A percentile compares a stretch with the other conserved stretches of the same genome.
These are phyloP conservation scores for Cryptoprocta ferox DNA, from an alignment of 2,797 vertebrate genomes.

Conservation along the genomic window DNA sequence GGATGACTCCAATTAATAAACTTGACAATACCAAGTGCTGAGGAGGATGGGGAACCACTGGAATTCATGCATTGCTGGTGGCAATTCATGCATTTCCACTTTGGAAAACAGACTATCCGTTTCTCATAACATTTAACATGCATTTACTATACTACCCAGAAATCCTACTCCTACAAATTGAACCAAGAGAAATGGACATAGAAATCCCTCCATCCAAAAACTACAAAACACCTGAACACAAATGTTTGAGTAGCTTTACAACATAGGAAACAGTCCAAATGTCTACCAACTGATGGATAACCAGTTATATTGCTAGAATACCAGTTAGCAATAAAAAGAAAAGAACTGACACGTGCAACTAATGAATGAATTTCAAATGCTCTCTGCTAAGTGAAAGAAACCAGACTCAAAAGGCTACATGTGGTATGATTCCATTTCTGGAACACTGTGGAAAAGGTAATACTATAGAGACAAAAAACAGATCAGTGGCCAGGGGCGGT, in stretches of 20 bases:
- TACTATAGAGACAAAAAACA: neutral
- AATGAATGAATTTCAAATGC: conserved; percentile 4
- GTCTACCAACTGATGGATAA: neutral
- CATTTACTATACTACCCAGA: neutral
- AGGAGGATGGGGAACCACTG: neutral
- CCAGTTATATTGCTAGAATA: neutral
- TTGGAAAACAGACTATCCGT: neutral
- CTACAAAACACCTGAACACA: neutral
- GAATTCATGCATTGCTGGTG: neutral
- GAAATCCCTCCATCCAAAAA: neutral
- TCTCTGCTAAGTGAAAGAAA: conserved; percentile 13
- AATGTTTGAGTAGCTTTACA: neutral
- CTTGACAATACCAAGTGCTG: neutral
- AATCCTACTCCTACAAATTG: neutral
- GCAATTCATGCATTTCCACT: neutral
- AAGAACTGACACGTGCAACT: neutral
- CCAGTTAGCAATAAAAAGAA: neutral
- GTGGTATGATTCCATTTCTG: neutral
- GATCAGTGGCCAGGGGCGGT: neutral
- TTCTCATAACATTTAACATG: neutral
- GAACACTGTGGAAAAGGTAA: neutral
- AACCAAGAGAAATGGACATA: conserved; percentile 19
- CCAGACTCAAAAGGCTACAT: neutral
- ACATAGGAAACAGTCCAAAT: neutral
- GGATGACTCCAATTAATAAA: neutral